Percentiles rank a stretch among this genome's conserved stretches.
Evolutionary conservation across 2,888 invertebrate genomes (phyloP).

Genomic region (Boloria selene): DNA sequence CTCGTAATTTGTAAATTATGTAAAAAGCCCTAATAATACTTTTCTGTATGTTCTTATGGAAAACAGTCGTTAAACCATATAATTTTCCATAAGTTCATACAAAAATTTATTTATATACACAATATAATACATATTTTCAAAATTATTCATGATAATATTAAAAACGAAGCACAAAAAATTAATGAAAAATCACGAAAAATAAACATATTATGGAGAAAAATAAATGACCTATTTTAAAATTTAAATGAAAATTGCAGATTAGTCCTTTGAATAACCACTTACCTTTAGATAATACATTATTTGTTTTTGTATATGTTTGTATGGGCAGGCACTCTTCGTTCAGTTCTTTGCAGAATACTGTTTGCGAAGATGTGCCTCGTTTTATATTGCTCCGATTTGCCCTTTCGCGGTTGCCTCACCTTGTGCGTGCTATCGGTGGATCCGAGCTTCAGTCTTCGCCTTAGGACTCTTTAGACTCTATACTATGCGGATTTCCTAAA

Average conservation of each 20-base stretch:
- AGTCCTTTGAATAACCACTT: constrained; percentile 48
- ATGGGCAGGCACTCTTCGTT: constrained; percentile 58
- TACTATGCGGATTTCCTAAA: constrained; percentile 37
- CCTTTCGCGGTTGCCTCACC: constrained; percentile 81
- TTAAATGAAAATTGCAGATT: constrained; percentile 7
- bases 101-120: no score
- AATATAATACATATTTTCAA: no score
- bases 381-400: constrained; percentile 79
- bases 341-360: constrained; percentile 71
- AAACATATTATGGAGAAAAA: no score
- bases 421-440: constrained; percentile 69
- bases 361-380: constrained; percentile 73
- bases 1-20: no score
- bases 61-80: no score
- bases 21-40: no score
- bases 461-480: constrained; percentile 43
- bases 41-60: no score
- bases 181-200: no score
- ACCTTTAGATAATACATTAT: constrained; percentile 65
- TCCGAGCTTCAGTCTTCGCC: constrained; percentile 59
- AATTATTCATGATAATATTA: no score
- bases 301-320: constrained; percentile 42
- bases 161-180: no score
- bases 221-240: not conserved
- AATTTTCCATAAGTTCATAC: no score